A percentile compares a stretch with the other conserved stretches of the same genome.
Conservation (phyloP, 2,888 invertebrate species). For the Drosophila neutralis region DNA sequence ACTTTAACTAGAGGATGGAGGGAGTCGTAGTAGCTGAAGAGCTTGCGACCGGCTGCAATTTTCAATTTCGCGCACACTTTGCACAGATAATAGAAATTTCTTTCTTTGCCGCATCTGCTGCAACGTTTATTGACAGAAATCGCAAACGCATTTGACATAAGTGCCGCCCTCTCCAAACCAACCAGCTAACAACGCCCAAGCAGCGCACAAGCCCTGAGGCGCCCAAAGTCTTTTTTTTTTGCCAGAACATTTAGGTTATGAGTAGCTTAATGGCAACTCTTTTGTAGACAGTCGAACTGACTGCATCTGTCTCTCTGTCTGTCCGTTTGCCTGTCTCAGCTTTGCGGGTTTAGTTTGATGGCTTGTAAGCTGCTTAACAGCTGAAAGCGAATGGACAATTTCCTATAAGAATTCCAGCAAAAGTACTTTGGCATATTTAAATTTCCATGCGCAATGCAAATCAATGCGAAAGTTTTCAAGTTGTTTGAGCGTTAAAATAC, state of each 20-base stretch:
- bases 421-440: constrained; percentile 5
- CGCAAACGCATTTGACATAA: constrained; percentile 79
- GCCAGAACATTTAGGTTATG: constrained; percentile 69
- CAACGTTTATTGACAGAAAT: constrained; percentile 78
- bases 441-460: background rate
- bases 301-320: background rate
- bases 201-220: background rate
- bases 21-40: background rate
- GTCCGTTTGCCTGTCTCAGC: background rate
- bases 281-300: constrained; percentile 36
- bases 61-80: constrained; percentile 81
- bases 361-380: constrained; percentile 41
- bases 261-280: constrained; percentile 72
- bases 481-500: constrained; percentile 3
- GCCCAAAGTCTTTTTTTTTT: constrained; percentile 24
- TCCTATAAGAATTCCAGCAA: constrained; percentile 12
- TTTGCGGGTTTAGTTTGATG: constrained; percentile 42
- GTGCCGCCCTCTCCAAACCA: constrained; percentile 42
- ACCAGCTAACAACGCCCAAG: background rate
- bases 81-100: constrained; percentile 81
- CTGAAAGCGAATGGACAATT: constrained; percentile 27
- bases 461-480: constrained; percentile 1
- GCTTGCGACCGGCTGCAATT: constrained; percentile 62
- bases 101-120: constrained; percentile 63
- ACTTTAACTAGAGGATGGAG: background rate